Conservation (phyloP, 2,888 invertebrate genomes). For the Glyphotaelius pellucidus region DNA sequence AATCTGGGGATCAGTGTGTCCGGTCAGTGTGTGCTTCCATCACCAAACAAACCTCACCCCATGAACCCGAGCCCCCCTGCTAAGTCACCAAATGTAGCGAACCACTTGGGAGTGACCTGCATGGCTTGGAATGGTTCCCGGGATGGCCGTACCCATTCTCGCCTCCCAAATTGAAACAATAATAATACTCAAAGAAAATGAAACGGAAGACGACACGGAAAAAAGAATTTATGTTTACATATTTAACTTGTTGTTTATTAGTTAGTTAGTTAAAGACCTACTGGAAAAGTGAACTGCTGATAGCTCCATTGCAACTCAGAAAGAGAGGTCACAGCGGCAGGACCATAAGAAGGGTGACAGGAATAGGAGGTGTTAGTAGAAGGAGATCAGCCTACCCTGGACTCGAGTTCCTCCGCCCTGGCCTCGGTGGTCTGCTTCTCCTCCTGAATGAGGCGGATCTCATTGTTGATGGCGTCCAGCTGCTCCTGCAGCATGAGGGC, state of each 20-base stretch:
- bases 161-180: too few species aligned
- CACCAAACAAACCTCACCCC: too few species aligned
- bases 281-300: not conserved
- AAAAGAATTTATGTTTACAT: too few species aligned
- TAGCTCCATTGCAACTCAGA: not conserved
- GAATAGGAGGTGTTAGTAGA: not conserved
- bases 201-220: too few species aligned
- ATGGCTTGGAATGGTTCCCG: too few species aligned
- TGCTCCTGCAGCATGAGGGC: slow-evolving; percentile 99
- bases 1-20: too few species aligned
- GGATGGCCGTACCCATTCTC: too few species aligned
- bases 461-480: slow-evolving; percentile 99
- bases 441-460: slow-evolving; percentile 94
- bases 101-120: too few species aligned
- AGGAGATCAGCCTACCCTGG: slow-evolving; percentile 76
- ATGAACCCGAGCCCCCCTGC: too few species aligned
- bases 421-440: slow-evolving; percentile 98
- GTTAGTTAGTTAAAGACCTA: not conserved
- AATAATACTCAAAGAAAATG: too few species aligned
- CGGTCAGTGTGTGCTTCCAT: too few species aligned
- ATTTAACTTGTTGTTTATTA: not conserved
- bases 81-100: too few species aligned
- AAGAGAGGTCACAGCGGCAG: not conserved
- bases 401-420: slow-evolving; percentile 97
- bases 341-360: not conserved